Evolutionary conservation across 2,888 invertebrate genomes (phyloP), one percentile per base, ranked within the genome.

Genomic region (Clostera curtula): DNA sequence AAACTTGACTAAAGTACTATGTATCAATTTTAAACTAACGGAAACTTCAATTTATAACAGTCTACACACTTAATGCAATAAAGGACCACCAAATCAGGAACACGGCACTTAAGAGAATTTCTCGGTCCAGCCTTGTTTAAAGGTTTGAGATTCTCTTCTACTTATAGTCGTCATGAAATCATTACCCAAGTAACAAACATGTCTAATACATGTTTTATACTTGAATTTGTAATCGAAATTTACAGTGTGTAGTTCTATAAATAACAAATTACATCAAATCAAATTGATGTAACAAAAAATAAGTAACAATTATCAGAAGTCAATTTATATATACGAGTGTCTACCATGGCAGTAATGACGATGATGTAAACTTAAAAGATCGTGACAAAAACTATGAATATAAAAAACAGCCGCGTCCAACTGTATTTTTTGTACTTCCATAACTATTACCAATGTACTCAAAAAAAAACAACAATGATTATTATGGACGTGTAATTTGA

Each of bases 21-120:
- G 22, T 41, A 41, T 53, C 52, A 49, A 59, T 57, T 56, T 37
- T 35, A 42, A 55, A 49, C 49, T 54, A 63, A 55, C 75, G 82
- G 82, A 80, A 67, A 74, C 61, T 60, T 59, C 79, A 75, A 79
- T 77, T 76, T 60, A 40, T 60, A 31, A 52, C 48, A 60, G 64
- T 69, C 56, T 41, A 46, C 40, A 55, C 57, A 56, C 59, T 72
- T 69, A 60, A 59, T 47, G 56, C 67, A 71, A 67, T 72, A 50
- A 65, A 59, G 57, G 42, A 23, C n/a, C n/a, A 56, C 36, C 44
- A 56, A 55, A 63, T 58, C 66, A 67, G 74, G 72, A 75, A 70
- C 66, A 57, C 35, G 43, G 50, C 61, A 69, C 70, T 72, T 74
- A 28, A 61, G 47, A 38, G 31, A 45, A 50, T 56, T 59, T 54